Evolutionary conservation across 35 echinoderm and acorn worm species (phyloP).

Genomic region (Apostichopus californicus): DNA sequence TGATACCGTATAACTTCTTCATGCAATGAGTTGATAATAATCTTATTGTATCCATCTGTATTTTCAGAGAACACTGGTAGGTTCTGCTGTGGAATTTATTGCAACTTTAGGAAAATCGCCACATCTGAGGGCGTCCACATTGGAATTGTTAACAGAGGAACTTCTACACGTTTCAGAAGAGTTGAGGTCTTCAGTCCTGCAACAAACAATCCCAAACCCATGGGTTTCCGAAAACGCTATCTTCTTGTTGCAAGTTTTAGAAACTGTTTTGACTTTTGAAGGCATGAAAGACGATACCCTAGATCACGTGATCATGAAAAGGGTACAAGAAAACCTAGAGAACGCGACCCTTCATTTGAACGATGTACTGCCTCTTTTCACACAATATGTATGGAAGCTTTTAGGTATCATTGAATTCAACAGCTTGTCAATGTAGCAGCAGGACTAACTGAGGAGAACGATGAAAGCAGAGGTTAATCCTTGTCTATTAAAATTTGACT

Average conservation of each 20-base stretch:
- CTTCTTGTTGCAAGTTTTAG: conserved; percentile 65
- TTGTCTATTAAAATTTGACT: too few species aligned
- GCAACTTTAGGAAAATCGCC: conserved; percentile 37
- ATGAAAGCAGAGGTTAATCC: too few species aligned
- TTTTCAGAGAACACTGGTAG: neutral
- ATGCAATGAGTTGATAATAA: neutral
- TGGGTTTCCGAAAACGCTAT: conserved; percentile 53
- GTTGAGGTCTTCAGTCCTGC: neutral
- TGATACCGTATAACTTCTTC: too few species aligned
- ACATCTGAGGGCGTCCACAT: neutral
- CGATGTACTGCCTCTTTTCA: conserved; percentile 66
- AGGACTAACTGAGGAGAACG: too few species aligned
- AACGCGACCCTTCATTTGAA: conserved; percentile 66
- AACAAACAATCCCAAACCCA: conserved; percentile 31
- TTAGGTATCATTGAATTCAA: conserved; percentile 63
- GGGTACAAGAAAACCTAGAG: conserved; percentile 48
- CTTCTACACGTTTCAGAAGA: neutral
- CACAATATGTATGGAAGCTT: conserved; percentile 77
- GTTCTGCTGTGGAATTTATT: neutral
- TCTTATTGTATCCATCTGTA: neutral
- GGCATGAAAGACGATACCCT: neutral
- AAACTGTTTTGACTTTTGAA: conserved; percentile 50
- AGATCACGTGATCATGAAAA: conserved; percentile 1
- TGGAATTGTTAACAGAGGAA: neutral
- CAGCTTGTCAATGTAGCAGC: neutral